Evolutionary conservation across 2,888 invertebrate species (phyloP).

Genomic region (Parochlus steinenii): DNA sequence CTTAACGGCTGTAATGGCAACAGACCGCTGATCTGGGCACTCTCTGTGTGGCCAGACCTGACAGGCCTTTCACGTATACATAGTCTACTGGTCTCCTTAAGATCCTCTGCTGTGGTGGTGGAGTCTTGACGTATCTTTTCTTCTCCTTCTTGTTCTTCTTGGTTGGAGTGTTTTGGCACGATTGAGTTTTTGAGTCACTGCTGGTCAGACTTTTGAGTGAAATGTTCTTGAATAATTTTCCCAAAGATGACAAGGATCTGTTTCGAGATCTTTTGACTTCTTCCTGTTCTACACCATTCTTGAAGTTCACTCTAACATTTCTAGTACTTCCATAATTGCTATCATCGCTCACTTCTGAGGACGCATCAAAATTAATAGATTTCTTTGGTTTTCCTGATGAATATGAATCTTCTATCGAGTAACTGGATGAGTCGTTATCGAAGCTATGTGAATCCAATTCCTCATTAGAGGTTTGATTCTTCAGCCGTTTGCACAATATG

Average conservation of each 20-base stretch:
- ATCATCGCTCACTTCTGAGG: not conserved
- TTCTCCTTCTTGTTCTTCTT: constrained; percentile 19
- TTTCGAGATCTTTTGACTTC: too few relatives aligned
- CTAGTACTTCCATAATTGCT: not conserved
- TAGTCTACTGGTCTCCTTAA: constrained; percentile 61
- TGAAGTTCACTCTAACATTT: not conserved
- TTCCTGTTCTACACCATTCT: too few relatives aligned
- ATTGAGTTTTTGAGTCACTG: constrained; percentile 33
- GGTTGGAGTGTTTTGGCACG: constrained; percentile 3
- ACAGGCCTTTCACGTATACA: constrained; percentile 64
- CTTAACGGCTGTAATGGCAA: constrained; percentile 5
- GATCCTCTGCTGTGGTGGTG: constrained; percentile 50
- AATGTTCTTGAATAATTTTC: constrained; percentile 14
- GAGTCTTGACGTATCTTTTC: constrained; percentile 13
- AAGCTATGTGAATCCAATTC: constrained; percentile 33
- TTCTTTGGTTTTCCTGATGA: constrained; percentile 17
- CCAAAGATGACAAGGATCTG: constrained; percentile 19
- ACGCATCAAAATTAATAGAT: not conserved
- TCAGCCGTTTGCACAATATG: constrained; percentile 42
- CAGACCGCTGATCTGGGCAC: constrained; percentile 39
- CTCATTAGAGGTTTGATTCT: constrained; percentile 30
- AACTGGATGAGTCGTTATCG: constrained; percentile 4
- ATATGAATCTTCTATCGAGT: constrained; percentile 19
- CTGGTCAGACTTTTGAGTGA: constrained; percentile 31
- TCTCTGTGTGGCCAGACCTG: constrained; percentile 66